Base-by-base conservation (phyloP, 2,113 vertebrate genomes). In the Nothocercus nigrocapillus region DNA sequence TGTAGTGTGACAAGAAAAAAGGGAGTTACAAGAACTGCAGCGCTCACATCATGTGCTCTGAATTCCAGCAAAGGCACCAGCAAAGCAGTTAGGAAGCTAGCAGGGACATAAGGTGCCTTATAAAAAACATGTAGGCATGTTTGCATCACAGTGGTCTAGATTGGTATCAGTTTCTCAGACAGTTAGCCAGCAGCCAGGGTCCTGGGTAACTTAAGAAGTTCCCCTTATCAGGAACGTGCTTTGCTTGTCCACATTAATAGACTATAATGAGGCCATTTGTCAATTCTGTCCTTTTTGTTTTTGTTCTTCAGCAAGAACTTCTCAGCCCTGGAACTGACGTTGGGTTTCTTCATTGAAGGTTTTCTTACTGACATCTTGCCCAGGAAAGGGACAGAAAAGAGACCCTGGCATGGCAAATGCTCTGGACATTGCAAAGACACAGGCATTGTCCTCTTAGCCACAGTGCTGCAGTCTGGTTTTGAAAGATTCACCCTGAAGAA, bases 41-140 rank as follows among this genome's bases (percentile, higher is more conserved):
- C 42, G 20, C 17, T 63, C 28, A 44, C 69, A 11, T 9, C 24
- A 64, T 40, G 27, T 0, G 0, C 27, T 44, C 13, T 0, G 1
- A 42, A 45, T 80, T 82, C 51, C 42, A 82, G 38, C 6, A 89
- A 92, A 75, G 0, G 2, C 3, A 30, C 21, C 59, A 44, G 44
- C 6, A 91, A 91, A 49, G n/a, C 18, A 54, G 38, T n/a, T 16
- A 30, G 28, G 54, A 38, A 73, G 27, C 28, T 17, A 27, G 10
- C 5, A n/a, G 49, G 12, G 32, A 2, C 30, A 34, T 40, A 80
- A 91, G 49, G 22, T 72, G 56, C 25, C 87, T 79, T 64, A 64
- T 42, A 61, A 76, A 76, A 42, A 84, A 68, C 7, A 72, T 18
- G 9, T 47, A 51, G 66, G 59, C 58, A 38, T 4, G 20, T 34